These are phyloP conservation scores for Samia ricini DNA, from an alignment of 1,140 invertebrate genomes.

Conservation along the genomic window DNA sequence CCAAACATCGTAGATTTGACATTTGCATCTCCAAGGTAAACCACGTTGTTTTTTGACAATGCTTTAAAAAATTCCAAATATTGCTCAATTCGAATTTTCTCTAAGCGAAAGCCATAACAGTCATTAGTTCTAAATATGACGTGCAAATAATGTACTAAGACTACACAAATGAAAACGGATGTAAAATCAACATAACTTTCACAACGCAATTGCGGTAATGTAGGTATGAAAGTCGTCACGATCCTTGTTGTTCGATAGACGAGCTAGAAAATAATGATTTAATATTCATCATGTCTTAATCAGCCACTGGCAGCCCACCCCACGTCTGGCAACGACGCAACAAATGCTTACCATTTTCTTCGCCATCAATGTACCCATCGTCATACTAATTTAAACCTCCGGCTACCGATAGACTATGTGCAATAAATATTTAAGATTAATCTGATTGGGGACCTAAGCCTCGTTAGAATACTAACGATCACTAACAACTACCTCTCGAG, in stretches of 20 bases:
- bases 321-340: constrained; percentile 47
- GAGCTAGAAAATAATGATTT: constrained; percentile 25
- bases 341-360: constrained; percentile 58
- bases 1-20: too few species aligned
- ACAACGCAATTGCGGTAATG: neutral
- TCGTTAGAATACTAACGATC: constrained; percentile 72
- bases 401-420: constrained; percentile 65
- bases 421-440: constrained; percentile 78
- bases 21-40: too few species aligned
- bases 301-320: constrained; percentile 60
- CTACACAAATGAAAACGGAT: too few species aligned
- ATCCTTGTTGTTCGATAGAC: neutral
- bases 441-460: constrained; percentile 59
- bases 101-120: too few species aligned
- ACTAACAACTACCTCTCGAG: constrained; percentile 8
- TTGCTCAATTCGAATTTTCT: too few species aligned
- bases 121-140: too few species aligned
- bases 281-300: constrained; percentile 70
- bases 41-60: too few species aligned
- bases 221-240: neutral
- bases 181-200: neutral
- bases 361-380: constrained; percentile 66
- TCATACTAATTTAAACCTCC: constrained; percentile 72
- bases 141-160: too few species aligned
- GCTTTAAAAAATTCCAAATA: too few species aligned